These are phyloP conservation scores for Lophura nycthemera DNA, from an alignment of 2,113 vertebrate species.

Conservation along the genomic window DNA sequence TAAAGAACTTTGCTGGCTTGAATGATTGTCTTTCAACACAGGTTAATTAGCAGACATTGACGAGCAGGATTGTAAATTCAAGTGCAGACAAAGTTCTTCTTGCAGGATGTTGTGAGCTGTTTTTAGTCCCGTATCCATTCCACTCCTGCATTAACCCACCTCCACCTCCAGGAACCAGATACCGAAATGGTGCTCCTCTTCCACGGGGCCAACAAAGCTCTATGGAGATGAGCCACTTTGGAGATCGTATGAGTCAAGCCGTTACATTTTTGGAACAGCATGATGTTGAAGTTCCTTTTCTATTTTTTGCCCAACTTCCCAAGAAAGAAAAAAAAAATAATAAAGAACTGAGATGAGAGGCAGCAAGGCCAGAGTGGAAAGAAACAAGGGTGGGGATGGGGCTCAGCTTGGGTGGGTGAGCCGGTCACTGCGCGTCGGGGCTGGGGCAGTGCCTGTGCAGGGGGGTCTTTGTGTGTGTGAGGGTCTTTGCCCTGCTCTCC, in stretches of 20 bases:
- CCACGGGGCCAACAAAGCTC: constrained; percentile 58
- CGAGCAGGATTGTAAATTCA: background rate
- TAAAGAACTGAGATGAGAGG: background rate
- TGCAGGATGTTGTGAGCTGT: constrained; percentile 44
- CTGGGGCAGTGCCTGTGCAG: background rate
- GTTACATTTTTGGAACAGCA: constrained; percentile 75
- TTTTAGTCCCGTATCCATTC: constrained; percentile 38
- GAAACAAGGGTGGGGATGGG: background rate
- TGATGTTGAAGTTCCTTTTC: constrained; percentile 73
- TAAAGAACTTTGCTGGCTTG: background rate
- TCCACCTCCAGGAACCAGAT: constrained; percentile 64
- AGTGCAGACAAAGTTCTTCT: background rate
- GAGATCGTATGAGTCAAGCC: constrained; percentile 71
- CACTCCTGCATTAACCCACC: constrained; percentile 53
- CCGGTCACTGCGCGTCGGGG: background rate
- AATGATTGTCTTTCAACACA: background rate
- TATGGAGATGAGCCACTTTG: constrained; percentile 62
- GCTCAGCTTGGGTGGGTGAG: background rate
- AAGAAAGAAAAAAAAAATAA: background rate
- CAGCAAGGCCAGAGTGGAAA: background rate
- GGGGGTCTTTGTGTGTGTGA: no score
- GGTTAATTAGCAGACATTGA: constrained; percentile 22
- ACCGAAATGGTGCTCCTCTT: constrained; percentile 44
- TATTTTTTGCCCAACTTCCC: constrained; percentile 67
- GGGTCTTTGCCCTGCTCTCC: background rate